Percentiles rank a stretch among this genome's conserved stretches.
phyloP scores from a whole-genome alignment of 2,797 vertebrate species.

The Taeniopygia guttata region DNA sequence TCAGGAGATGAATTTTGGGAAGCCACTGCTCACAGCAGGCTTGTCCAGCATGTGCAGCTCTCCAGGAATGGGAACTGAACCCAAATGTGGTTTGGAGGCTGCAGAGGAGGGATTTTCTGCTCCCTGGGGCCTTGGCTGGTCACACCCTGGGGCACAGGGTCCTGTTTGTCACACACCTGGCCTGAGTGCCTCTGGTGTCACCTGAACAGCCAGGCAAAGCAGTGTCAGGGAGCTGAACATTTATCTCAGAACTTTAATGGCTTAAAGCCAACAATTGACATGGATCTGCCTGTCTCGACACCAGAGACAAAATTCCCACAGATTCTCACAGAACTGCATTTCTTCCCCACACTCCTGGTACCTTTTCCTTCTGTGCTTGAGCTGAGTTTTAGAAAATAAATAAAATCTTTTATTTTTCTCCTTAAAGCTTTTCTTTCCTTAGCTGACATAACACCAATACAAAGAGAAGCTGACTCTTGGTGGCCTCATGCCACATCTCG shows the following conservation, averaged over 20 bases:
- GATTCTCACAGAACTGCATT: accelerated
- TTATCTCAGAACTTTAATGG: background rate
- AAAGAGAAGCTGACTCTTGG: background rate
- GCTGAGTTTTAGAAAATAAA: background rate
- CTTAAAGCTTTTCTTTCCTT: background rate
- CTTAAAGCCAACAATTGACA: accelerated
- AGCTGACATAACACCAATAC: accelerated
- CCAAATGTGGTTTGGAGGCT: background rate
- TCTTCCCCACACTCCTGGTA: accelerated
- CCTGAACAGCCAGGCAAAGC: background rate
- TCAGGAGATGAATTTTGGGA: background rate
- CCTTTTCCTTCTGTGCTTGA: background rate
- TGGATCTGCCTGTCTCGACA: background rate
- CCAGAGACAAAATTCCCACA: background rate
- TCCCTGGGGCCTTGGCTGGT: background rate
- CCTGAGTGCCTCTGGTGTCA: background rate
- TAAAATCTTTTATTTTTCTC: background rate
- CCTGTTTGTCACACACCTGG: accelerated
- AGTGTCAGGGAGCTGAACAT: accelerated
- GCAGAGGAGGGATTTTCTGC: background rate
- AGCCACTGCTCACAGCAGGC: background rate
- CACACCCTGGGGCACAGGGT: accelerated
- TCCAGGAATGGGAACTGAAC: accelerated
- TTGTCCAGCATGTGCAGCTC: background rate
- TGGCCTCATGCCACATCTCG: background rate